Base-by-base conservation (phyloP, 2,113 vertebrate species). In the Lepisosteus oculatus region DNA sequence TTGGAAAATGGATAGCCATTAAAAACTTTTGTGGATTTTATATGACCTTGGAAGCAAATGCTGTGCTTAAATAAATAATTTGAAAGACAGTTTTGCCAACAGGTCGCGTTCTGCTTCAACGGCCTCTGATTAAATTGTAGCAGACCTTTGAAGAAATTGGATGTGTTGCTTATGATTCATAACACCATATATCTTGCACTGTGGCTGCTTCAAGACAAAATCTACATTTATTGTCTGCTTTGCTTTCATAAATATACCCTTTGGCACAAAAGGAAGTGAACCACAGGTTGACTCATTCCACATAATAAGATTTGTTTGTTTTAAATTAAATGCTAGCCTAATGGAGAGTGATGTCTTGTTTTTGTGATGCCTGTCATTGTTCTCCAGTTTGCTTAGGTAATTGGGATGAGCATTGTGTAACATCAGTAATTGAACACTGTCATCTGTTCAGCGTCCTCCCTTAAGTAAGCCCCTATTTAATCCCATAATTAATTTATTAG, bases 91-190 rank as follows among this genome's bases (percentile, higher is more conserved):
- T 68, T 73, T 43, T 79, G 81, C 83, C 81, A 76, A 66, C 76
- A 71, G 76, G 55, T 77, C 64, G 70, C 72, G 73, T 72, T 66
- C 66, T 72, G 69, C 72, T 78, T 75, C 71, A 71, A 43, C 57
- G 3, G 12, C 17, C 69, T 76, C 75, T 80, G 80, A 81, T 77
- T 84, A 85, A 86, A 84, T 86, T 90, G 90, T 87, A 82, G 88
- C 84, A 86, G 92, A 88, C 91, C 87, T 91, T 92, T 85, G 83
- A 88, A 88, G 88, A 92, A 92, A 93, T 93, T 90, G 88, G 79
- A 79, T 89, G 82, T 85, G 85, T 74, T 90, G 89, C 74, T 83
- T 88, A 83, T 92, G 89, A 92, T 90, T 93, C 87, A 90, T 87
- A 90, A 89, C 85, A 76, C 85, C 85, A 79, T 85, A 88, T 88